phyloP scores from a whole-genome alignment of 1,140 invertebrate species.

The Lucilia cuprina region DNA sequence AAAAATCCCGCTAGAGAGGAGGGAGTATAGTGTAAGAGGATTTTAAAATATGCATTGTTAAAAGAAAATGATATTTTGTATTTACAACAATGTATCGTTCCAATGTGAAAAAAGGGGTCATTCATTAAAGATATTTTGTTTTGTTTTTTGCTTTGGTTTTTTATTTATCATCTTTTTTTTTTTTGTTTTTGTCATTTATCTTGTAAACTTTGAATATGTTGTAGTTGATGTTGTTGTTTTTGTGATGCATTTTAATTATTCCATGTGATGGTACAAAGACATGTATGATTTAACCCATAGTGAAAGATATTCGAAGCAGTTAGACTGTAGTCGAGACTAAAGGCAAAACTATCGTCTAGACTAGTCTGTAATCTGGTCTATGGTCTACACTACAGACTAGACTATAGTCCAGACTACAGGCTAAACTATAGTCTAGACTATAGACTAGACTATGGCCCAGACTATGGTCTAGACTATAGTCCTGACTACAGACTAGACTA shows the following conservation, averaged over 20 bases:
- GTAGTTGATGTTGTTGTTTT: background rate
- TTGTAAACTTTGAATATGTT: background rate
- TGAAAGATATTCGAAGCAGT: too few relatives aligned
- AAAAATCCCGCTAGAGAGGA: background rate
- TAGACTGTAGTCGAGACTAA: too few relatives aligned
- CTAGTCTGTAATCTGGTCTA: too few relatives aligned
- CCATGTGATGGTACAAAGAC: background rate
- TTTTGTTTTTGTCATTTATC: background rate
- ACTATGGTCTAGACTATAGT: too few relatives aligned
- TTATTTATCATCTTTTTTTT: background rate
- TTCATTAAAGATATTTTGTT: background rate
- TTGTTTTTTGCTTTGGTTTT: background rate
- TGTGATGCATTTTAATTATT: background rate
- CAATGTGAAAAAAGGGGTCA: background rate
- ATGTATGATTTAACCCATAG: background rate
- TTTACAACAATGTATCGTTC: background rate
- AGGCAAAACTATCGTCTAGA: too few relatives aligned
- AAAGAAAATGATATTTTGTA: background rate
- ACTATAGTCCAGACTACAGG: too few relatives aligned
- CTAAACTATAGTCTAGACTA: too few relatives aligned
- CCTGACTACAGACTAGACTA: too few relatives aligned
- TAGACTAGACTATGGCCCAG: too few relatives aligned
- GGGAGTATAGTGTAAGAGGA: background rate
- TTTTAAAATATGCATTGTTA: background rate
- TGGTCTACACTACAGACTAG: too few relatives aligned